A percentile compares a stretch with the other conserved stretches of the same genome.
phyloP scores from a whole-genome alignment of 2,113 vertebrate genomes.

The Tilapia sparmanii region DNA sequence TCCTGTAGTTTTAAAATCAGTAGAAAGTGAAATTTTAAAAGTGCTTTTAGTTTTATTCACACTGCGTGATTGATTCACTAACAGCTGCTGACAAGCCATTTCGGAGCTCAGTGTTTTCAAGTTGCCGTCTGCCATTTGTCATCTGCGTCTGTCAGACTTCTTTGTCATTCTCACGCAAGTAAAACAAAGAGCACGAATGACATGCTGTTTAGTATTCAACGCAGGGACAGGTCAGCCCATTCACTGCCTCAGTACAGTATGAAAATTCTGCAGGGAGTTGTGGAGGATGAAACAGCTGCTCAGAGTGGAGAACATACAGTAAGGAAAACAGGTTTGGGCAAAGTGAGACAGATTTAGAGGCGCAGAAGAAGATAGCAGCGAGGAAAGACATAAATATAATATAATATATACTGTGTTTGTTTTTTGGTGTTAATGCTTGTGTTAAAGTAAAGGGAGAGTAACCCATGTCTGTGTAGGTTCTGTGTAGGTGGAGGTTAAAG shows the following conservation, averaged over 20 bases:
- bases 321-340: neutral
- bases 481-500: neutral
- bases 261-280: neutral
- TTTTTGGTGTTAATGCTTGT: neutral
- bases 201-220: slow-evolving; percentile 2
- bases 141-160: neutral
- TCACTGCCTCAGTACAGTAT: neutral
- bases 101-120: neutral
- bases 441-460: neutral
- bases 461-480: neutral
- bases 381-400: neutral
- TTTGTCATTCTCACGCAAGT: neutral
- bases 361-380: neutral
- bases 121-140: neutral
- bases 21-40: neutral
- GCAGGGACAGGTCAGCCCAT: neutral
- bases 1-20: neutral
- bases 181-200: neutral
- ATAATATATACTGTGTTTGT: neutral
- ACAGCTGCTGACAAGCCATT: neutral
- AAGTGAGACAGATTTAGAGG: neutral
- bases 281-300: neutral
- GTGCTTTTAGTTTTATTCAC: neutral
- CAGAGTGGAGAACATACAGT: neutral
- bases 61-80: neutral